Evolutionary conservation across 2,888 invertebrate species (phyloP).

Genomic region (Cantharis rufa): DNA sequence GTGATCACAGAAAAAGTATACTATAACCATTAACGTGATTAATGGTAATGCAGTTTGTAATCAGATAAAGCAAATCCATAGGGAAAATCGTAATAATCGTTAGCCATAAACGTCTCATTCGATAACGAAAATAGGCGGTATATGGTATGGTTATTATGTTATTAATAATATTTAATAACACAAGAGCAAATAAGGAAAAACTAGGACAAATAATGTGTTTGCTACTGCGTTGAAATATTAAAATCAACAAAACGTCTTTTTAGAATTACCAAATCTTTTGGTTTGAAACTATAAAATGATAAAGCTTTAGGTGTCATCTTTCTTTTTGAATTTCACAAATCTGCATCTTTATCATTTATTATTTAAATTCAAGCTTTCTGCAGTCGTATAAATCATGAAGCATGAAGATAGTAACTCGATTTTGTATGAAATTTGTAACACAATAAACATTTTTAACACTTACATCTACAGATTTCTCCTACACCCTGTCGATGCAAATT

Average conservation of each 20-base stretch:
- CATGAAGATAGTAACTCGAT: background rate
- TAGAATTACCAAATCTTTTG: background rate
- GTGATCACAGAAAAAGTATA: background rate
- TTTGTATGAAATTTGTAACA: background rate
- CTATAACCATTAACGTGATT: background rate
- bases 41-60: background rate
- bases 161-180: background rate
- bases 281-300: background rate
- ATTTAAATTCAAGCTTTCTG: background rate
- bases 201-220: background rate
- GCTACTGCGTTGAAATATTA: background rate
- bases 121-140: background rate
- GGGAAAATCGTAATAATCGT: slow-evolving; percentile 1
- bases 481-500: background rate
- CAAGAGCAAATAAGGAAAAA: background rate
- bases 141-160: background rate
- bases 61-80: background rate
- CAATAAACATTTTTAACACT: background rate
- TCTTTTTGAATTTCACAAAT: background rate
- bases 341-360: background rate
- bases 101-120: background rate
- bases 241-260: background rate
- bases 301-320: background rate
- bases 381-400: background rate
- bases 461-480: background rate